phyloP scores from a whole-genome alignment of 2,113 vertebrate genomes.

The Chrysemys picta region DNA sequence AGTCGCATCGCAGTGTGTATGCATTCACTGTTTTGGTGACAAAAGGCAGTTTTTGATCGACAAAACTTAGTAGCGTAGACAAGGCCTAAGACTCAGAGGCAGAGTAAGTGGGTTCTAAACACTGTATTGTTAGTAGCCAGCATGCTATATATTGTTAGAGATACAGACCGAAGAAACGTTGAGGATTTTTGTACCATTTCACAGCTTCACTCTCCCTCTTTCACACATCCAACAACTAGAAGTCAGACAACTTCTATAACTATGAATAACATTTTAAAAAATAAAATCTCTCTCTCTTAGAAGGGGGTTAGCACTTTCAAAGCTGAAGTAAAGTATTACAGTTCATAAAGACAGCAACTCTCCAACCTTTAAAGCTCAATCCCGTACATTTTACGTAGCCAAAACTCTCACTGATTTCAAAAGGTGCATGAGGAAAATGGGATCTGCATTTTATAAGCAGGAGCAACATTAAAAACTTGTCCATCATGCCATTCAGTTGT shows the following conservation, averaged over 20 bases:
- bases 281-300: not conserved
- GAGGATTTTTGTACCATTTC: too few species aligned
- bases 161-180: too few species aligned
- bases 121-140: not conserved
- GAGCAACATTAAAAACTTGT: not conserved
- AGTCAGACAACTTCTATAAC: not conserved
- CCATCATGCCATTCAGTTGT: not conserved
- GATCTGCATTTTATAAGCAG: not conserved
- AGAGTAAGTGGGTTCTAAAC: not conserved
- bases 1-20: too few species aligned
- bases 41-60: too few species aligned
- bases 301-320: not conserved
- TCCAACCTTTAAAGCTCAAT: not conserved
- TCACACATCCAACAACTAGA: not conserved
- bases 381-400: not conserved
- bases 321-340: not conserved
- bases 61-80: too few species aligned
- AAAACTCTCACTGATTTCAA: not conserved
- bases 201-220: not conserved
- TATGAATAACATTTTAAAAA: not conserved
- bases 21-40: too few species aligned
- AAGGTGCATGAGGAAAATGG: not conserved
- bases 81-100: not conserved
- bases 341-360: not conserved
- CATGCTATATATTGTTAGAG: too few species aligned